Evolutionary conservation across 2,888 invertebrate genomes (phyloP).

Genomic region (Melieria picta): DNA sequence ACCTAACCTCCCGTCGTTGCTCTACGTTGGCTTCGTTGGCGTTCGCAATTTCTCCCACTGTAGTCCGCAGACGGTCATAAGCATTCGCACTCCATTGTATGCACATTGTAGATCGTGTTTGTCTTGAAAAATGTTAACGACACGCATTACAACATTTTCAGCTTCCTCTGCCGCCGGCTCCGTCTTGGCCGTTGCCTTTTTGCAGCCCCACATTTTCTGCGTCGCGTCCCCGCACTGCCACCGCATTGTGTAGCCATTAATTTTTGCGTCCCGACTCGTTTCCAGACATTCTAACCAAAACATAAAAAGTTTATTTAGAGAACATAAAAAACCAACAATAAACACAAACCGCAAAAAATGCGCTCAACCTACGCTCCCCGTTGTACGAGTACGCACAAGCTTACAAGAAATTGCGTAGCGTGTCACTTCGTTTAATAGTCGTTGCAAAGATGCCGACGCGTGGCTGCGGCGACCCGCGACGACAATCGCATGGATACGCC

Average conservation of each 20-base stretch:
- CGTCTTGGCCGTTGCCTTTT: not conserved
- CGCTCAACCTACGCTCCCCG: conserved; percentile 17
- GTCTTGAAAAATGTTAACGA: conserved; percentile 44
- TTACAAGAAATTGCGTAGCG: conserved; percentile 41
- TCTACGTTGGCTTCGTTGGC: too few relatives aligned
- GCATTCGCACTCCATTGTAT: not conserved
- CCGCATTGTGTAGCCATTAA: too few relatives aligned
- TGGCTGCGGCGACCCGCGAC: too few relatives aligned
- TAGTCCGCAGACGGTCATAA: not conserved
- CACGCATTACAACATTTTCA: conserved; percentile 45
- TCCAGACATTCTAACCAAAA: not conserved
- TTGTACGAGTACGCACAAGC: conserved; percentile 33
- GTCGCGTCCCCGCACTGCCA: too few relatives aligned
- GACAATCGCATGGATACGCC: too few relatives aligned
- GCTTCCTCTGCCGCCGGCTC: not conserved
- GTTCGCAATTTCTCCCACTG: too few relatives aligned
- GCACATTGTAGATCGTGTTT: conserved; percentile 10
- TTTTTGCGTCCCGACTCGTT: too few relatives aligned
- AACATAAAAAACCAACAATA: not conserved
- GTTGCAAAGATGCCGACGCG: conserved; percentile 20
- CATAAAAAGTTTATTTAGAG: not conserved
- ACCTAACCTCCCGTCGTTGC: too few relatives aligned
- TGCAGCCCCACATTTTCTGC: too few relatives aligned
- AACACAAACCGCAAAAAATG: not conserved
- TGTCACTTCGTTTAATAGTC: conserved; percentile 48